Evolutionary conservation across 2,888 invertebrate species (phyloP), one percentile per base, ranked within the genome.

Genomic region (Apantesis nais): DNA sequence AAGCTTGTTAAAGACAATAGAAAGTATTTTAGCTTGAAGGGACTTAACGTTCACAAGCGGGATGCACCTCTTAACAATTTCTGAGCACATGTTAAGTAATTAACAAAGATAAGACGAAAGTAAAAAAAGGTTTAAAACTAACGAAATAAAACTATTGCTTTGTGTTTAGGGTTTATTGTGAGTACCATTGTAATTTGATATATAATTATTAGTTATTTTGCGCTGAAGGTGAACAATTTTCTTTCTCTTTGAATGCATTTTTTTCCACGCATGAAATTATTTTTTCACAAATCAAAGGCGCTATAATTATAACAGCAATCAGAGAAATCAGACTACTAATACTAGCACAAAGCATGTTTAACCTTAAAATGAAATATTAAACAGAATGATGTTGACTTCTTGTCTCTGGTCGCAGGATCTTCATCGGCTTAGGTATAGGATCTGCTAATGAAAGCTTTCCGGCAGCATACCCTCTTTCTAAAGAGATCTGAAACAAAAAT

Each of bases 401-500:
- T 25, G 22, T 41, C 58, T 12, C 31, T 52, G 55, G 8, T 37
- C 41, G 5, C 41, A 39, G 68, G 37, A 48, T 25, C 29, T 44
- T 19, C 19, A 62, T 16, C 25, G 55, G 25, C 22, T 48, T 48
- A 48, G 22, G 48, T 29, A 52, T 25, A 34, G 37, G 29, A 37
- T 1, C 34, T 39, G 31, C 48, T 34, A 58, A n/a, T 9, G 19
- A 34, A 9, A 34, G 12, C 34, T 22, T 25, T 5, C 44, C 22
- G 11, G n/a, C 62, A 41, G 62, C 55, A 16, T 39, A 62, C 39
- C 37, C 31, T 31, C 14, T 44, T 14, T 29, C 25, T 48, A 39
- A 11, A 37, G 29, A 31, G 75, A 83, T 80, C 90, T 90, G 89
- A 82, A 90, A 89, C 88, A 88, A 88, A 84, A 80, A 86, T 74